These are phyloP conservation scores for Hyperoplus lanceolatus DNA, from an alignment of 2,797 vertebrate genomes.

Conservation along the genomic window DNA sequence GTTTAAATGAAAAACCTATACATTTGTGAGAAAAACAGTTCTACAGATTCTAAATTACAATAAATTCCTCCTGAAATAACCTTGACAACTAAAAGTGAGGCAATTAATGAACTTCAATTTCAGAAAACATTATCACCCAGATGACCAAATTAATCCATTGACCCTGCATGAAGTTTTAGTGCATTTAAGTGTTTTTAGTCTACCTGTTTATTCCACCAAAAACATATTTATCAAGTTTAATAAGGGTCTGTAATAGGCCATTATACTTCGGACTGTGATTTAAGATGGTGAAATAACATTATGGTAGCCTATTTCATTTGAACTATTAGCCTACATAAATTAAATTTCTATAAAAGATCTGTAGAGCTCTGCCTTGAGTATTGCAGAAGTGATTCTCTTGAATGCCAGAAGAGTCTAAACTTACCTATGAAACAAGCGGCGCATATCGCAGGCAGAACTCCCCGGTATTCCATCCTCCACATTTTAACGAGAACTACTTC, in stretches of 20 bases:
- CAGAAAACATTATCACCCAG: not conserved
- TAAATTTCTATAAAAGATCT: not conserved
- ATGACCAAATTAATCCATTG: not conserved
- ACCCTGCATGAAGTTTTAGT: not conserved
- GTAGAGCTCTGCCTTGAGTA: not conserved
- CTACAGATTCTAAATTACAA: no score
- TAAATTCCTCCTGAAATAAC: no score
- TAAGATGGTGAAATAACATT: not conserved
- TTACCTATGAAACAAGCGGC: constrained; percentile 80
- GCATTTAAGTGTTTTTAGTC: not conserved
- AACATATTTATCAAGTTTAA: not conserved
- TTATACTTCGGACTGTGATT: not conserved
- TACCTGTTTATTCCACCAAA: not conserved
- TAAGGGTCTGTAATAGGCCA: not conserved
- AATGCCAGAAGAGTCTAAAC: not conserved
- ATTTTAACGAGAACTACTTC: constrained; percentile 43
- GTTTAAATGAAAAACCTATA: no score
- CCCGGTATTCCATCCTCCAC: constrained; percentile 73
- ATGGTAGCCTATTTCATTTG: not conserved
- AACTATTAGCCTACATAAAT: not conserved
- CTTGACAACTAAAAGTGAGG: no score
- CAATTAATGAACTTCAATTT: not conserved
- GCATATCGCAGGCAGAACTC: constrained; percentile 61
- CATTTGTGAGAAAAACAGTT: no score
- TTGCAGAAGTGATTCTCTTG: not conserved